phyloP scores from a whole-genome alignment of 1,140 invertebrate species.

The Venturia canescens region DNA sequence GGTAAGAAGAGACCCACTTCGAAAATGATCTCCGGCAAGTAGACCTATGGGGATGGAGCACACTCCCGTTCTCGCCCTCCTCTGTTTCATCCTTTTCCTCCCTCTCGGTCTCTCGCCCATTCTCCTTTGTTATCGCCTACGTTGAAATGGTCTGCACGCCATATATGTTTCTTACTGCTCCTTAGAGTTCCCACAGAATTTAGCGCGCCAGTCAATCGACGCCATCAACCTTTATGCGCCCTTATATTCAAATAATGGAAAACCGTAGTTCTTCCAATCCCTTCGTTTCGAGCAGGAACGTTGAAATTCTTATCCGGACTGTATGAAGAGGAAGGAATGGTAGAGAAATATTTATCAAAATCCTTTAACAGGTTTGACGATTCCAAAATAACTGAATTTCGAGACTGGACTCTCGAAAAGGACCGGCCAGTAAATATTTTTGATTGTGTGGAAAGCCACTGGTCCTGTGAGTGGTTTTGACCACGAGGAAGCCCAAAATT shows the following conservation, averaged over 20 bases:
- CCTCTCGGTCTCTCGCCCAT: slow-evolving; percentile 14
- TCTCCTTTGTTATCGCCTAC: background rate
- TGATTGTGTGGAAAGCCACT: too few species aligned
- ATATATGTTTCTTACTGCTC: background rate
- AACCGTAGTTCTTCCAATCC: background rate
- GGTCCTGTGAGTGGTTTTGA: too few species aligned
- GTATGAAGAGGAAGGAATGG: background rate
- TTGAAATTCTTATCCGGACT: background rate
- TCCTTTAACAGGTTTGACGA: background rate
- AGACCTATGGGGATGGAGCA: background rate
- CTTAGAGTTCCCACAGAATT: background rate
- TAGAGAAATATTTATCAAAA: background rate
- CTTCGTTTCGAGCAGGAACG: background rate
- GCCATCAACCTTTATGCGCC: background rate
- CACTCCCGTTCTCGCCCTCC: background rate
- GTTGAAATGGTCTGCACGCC: background rate
- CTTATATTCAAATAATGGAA: background rate
- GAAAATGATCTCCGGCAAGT: slow-evolving; percentile 7
- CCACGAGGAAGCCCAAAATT: too few species aligned
- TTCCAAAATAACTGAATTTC: too few species aligned
- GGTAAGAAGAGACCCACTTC: slow-evolving; percentile 10
- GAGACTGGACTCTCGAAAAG: too few species aligned
- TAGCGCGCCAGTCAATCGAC: background rate
- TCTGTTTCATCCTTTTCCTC: background rate
- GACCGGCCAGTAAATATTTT: too few species aligned